phyloP scores from a whole-genome alignment of 30 jellyfish, hydroid and myxozoan species.

The Hydractinia echinata region DNA sequence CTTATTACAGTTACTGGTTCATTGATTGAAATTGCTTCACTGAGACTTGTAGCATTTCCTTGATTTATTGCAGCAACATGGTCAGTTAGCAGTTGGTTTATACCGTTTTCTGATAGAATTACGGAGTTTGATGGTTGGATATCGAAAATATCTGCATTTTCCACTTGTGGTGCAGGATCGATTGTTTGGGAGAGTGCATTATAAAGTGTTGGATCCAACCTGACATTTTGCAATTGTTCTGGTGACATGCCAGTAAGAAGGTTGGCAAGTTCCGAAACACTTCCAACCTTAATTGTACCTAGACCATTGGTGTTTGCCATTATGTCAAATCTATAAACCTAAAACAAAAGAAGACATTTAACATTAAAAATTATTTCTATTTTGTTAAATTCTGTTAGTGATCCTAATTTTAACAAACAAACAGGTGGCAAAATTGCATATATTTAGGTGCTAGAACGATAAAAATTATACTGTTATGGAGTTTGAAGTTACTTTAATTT shows the following conservation, averaged over 20 bases:
- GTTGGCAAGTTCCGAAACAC: slow-evolving; percentile 37
- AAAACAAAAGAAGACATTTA: neutral
- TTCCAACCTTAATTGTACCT: slow-evolving; percentile 41
- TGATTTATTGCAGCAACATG: neutral
- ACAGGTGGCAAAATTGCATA: no score
- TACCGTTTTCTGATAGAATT: neutral
- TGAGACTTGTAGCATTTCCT: neutral
- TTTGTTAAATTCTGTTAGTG: no score
- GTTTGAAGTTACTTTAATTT: no score
- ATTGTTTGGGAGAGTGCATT: slow-evolving; percentile 34
- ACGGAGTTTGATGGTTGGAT: neutral
- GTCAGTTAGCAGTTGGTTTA: neutral
- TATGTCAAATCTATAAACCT: neutral
- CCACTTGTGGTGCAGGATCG: slow-evolving; percentile 29
- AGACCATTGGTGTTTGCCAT: slow-evolving; percentile 16
- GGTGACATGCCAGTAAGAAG: slow-evolving; percentile 35
- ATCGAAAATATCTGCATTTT: neutral
- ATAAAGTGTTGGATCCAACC: slow-evolving; percentile 34
- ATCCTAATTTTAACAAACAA: no score
- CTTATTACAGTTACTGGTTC: neutral
- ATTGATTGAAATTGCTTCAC: neutral
- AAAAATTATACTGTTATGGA: no score
- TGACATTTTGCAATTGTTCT: slow-evolving; percentile 39
- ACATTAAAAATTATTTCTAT: no score
- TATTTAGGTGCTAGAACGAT: no score